Evolutionary conservation across 2,113 vertebrate species (phyloP).

Genomic region (Peromyscus polionotus): DNA sequence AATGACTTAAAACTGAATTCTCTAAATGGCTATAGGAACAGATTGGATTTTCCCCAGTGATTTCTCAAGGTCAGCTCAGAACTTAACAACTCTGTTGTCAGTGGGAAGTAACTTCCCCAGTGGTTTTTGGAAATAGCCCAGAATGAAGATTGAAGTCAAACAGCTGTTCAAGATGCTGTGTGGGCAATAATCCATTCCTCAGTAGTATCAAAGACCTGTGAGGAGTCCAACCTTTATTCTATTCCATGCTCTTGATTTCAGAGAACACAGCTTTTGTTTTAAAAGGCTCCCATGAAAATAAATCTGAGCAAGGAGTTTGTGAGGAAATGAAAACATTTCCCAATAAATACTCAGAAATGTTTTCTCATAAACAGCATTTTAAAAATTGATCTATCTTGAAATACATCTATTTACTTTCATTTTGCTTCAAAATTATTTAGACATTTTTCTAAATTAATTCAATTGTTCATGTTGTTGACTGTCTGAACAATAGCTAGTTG

Average conservation of each 20-base stretch:
- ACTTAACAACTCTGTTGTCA: conserved; percentile 17
- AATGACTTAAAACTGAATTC: conserved; percentile 44
- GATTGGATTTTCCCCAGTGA: conserved; percentile 32
- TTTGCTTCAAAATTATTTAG: conserved; percentile 10
- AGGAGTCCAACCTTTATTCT: background rate
- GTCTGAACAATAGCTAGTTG: background rate
- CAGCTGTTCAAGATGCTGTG: conserved; percentile 65
- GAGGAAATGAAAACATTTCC: background rate
- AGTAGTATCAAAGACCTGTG: conserved; percentile 9
- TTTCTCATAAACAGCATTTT: background rate
- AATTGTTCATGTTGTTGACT: background rate
- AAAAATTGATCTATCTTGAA: background rate
- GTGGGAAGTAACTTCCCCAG: conserved; percentile 51
- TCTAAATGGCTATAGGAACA: conserved; percentile 38
- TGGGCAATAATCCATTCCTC: conserved; percentile 31
- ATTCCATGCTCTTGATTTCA: background rate
- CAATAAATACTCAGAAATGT: background rate
- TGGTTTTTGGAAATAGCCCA: conserved; percentile 56
- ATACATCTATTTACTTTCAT: conserved; percentile 17
- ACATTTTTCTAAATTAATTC: conserved; percentile 3
- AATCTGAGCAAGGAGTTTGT: background rate
- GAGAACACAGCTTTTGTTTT: conserved; percentile 12
- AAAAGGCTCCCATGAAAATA: conserved; percentile 19
- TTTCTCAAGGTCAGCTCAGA: conserved; percentile 64
- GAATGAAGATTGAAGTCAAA: conserved; percentile 38